Evolutionary conservation across 30 jellyfish, hydroid and myxozoan species (phyloP), one percentile per base, ranked within the genome.

Genomic region (Aurelia aurita complex sp. Pacific): DNA sequence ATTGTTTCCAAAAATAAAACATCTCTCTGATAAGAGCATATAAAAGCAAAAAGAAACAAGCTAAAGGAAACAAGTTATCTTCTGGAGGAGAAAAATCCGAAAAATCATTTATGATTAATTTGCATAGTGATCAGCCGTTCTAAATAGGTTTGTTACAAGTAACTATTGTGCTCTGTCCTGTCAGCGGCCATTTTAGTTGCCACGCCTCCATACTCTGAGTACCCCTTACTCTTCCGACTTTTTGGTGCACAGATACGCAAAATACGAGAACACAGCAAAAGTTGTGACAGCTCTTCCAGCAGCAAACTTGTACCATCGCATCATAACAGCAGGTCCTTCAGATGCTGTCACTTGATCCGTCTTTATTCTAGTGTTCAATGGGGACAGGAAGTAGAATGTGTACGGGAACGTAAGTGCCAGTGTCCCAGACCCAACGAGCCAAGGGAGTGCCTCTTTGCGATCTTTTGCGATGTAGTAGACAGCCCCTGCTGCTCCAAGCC

Each of bases 401-500:
- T 84, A 84, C 12, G 93, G 93, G 54, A 84, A 73, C 38, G 51
- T 46, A 5, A 84, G 82, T 19, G 87, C 88, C 15, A 84, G 72
- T 40, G 71, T 64, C 46, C 76, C 87, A 32, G 61, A 67, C n/a
- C 93, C 93, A 4, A 84, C 82, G 5, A 84, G 63, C 93, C 93
- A 84, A 42, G 93, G 93, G 5, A 84, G 29, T 16, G 74, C 93
- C 29, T 84, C 87, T 33, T 84, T 84, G 33, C 93, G 75, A 50
- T 84, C 75, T 54, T 73, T 84, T 15, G 93, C 74, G 18, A 84
- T 53, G 38, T 69, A 77, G 53, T 84, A 73, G 15, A 84, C 93
- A 7, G 87, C 84, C 18, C 81, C 78, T 0, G 93, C 68, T 35
- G 87, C 87, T n/a, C 67, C 76, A 13, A 84, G 18, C 13, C 93